Evolutionary conservation across 2,888 invertebrate genomes (phyloP), one percentile per base, ranked within the genome.

Genomic region (Drosophila tanythrix): DNA sequence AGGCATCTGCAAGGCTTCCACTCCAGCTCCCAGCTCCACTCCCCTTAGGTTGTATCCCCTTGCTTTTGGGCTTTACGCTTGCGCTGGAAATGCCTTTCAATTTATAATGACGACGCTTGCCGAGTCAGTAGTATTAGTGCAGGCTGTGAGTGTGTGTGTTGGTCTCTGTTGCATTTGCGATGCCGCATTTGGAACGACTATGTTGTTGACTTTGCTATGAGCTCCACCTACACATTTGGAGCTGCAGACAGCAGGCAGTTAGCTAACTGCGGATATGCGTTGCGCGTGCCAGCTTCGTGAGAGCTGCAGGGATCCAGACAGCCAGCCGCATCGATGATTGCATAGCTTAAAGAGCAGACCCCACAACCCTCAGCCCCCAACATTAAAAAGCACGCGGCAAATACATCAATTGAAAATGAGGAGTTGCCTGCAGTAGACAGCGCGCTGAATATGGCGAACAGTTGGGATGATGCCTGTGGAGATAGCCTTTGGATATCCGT

Each of bases 81-180:
- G 74, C 68, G 70, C 77, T 73, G 81, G 70, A 74, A 81, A 86
- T 85, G 83, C 85, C 82, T 88, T 83, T 86, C 82, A 86, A 85
- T 81, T 85, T 87, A 87, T 86, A 86, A 86, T 86, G 88, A 83
- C 80, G 84, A 76, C 61, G 76, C 61, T 65, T 74, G 79, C 53
- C 70, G 50, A 62, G 61, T 58, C 27, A 8, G 38, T 55, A 27
- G 64, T 73, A 61, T 70, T 68, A 61, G 70, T 63, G 67, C 36
- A 53, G 50, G 67, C 38, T 74, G 36, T 67, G 31, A 68, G 13
- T 38, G 15, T 57, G 33, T 59, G 27, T 52, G 21, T 29, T 48
- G 71, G 69, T 83, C 79, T 86, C 84, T 80, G 78, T 76, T 78
- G 84, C 88, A 86, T 74, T 82, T 69, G 79, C 79, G 74, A 76